Base-by-base conservation (phyloP, 23 tunicate species). In the Pegea sp. region DNA sequence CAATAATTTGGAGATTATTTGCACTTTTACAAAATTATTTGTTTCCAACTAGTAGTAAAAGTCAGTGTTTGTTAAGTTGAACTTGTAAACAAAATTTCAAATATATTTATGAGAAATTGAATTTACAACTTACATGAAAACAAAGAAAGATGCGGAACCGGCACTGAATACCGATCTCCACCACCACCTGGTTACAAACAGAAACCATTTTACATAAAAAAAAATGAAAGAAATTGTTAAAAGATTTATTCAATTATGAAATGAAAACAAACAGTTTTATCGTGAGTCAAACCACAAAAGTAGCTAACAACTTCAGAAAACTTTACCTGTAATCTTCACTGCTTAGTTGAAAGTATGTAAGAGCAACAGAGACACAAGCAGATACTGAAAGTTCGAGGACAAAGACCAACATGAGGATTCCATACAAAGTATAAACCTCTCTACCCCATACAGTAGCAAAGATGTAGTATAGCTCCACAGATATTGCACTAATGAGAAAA, bases 381-480 rank as follows among this genome's bases (percentile, higher is more conserved):
- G 92, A 78, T 25, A 91, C 99, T 0, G 76, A 78, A 29, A 91
- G 49, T 13, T 73, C 99, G 33, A 91, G 75, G 31, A 58, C 67
- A 56, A 91, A 91, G 31, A 91, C 99, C 0, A 91, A 57, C 65
- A 91, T 48, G 13, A 91, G 69, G 22, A 91, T 64, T 29, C 99
- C 99, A 51, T 91, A 91, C 69, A 91, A 56, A 0, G 99, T 91
- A 72, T 91, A 91, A 28, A 72, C 70, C 70, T 91, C 99, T n/a
- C 99, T 49, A 18, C 99, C 99, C 99, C 99, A 91, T 16, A 79
- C 81, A 5, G 99, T 91, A 11, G 99, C 99, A 54, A 91, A 91
- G 1, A 91, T 78, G 70, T 91, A 91, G 62, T 91, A 91, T 54
- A 91, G 64, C 44, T 91, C 99, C 59, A 91, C 99, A 7, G 99